These are phyloP conservation scores for Drosophila robusta DNA, from an alignment of 2,888 invertebrate species.

Conservation along the genomic window DNA sequence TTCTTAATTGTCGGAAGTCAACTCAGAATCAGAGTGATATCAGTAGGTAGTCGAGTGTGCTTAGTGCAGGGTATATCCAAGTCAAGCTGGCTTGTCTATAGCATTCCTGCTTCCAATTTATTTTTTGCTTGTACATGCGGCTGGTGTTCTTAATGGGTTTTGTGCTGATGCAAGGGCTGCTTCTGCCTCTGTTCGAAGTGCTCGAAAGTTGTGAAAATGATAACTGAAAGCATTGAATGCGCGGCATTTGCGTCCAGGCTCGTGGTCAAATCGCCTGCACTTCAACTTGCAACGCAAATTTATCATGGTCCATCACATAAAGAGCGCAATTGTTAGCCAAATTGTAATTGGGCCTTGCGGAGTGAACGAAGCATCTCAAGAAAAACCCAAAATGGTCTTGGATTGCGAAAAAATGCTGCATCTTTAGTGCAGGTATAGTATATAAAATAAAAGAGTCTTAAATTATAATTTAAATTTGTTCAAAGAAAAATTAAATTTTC, in stretches of 20 bases:
- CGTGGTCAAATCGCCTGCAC: constrained; percentile 18
- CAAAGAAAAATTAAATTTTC: no score
- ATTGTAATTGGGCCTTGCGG: constrained; percentile 32
- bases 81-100: background rate
- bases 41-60: no score
- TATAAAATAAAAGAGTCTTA: no score
- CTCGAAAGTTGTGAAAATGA: constrained; percentile 26
- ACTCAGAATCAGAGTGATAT: no score
- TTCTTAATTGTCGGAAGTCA: no score
- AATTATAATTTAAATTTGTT: no score
- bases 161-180: background rate
- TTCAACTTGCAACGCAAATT: constrained; percentile 45
- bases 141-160: constrained; percentile 45
- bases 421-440: background rate
- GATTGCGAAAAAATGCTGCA: background rate
- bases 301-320: constrained; percentile 28
- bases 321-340: constrained; percentile 1
- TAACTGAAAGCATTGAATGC: constrained; percentile 25
- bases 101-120: constrained; percentile 7
- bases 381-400: background rate
- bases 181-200: constrained; percentile 19
- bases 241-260: constrained; percentile 5
- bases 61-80: constrained; percentile 1
- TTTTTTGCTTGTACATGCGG: constrained; percentile 14
- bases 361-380: constrained; percentile 3